A percentile compares a stretch with the other conserved stretches of the same genome.
Evolutionary conservation across 2,113 vertebrate genomes (phyloP).

Genomic region (Oreotrochilus melanogaster): DNA sequence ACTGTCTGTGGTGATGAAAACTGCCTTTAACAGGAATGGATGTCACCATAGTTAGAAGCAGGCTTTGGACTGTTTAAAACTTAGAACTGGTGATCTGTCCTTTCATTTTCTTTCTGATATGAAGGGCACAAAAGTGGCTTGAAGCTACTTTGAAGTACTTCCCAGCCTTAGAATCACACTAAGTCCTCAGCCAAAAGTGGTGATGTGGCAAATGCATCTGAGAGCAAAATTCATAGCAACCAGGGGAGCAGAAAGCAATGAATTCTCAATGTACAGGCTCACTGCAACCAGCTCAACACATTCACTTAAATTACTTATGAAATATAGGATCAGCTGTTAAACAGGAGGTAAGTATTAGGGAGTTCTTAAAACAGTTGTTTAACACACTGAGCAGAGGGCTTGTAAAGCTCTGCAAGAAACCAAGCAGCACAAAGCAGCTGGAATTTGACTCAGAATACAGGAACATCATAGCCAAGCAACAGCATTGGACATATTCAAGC

Average conservation of each 20-base stretch:
- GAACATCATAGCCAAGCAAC: not conserved
- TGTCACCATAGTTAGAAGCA: not conserved
- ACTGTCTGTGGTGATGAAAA: not conserved
- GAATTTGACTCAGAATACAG: not conserved
- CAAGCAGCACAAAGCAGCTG: not conserved
- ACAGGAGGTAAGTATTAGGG: not conserved
- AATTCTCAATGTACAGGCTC: not conserved
- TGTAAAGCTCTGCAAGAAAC: not conserved
- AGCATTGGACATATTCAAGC: not conserved
- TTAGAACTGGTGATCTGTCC: not conserved
- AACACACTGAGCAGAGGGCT: not conserved
- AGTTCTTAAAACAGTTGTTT: not conserved
- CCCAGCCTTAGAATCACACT: not conserved
- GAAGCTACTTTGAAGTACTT: not conserved
- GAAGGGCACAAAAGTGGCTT: not conserved
- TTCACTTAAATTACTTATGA: not conserved
- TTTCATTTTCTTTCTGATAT: not conserved
- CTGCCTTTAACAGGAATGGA: not conserved
- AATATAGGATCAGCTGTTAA: not conserved
- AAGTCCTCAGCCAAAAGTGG: not conserved
- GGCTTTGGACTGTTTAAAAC: not conserved
- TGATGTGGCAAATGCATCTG: not conserved
- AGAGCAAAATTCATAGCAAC: slow-evolving; percentile 23
- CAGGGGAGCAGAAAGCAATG: not conserved
- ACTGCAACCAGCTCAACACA: not conserved